A percentile compares a stretch with the other conserved stretches of the same genome.
phyloP scores from a whole-genome alignment of 2,797 vertebrate genomes.

The Catamblyrhynchus diadema region DNA sequence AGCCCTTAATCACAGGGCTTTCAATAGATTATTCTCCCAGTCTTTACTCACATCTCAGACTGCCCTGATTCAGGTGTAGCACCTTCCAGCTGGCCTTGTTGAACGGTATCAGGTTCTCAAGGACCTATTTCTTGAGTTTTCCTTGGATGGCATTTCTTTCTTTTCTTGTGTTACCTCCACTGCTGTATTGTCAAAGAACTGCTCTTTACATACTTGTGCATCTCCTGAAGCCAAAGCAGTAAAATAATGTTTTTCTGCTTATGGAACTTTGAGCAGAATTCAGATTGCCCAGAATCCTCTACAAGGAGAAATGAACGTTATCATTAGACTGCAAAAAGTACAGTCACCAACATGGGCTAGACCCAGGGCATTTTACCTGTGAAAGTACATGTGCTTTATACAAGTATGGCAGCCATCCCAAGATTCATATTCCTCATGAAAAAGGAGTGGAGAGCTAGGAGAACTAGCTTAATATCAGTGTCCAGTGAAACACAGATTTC shows the following conservation, averaged over 20 bases:
- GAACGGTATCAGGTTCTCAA: accelerated
- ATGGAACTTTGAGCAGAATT: not conserved
- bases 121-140: not conserved
- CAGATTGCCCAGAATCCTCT: not conserved
- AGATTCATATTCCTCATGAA: not conserved
- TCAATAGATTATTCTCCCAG: not conserved
- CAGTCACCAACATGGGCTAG: not conserved
- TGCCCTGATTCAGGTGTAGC: not conserved
- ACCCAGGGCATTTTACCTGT: not conserved
- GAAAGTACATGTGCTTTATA: not conserved
- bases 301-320: not conserved
- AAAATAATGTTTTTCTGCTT: not conserved
- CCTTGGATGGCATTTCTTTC: not conserved
- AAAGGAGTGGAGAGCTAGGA: not conserved
- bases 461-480: not conserved
- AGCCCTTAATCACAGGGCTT: not conserved
- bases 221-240: not conserved
- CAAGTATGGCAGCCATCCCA: not conserved
- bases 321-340: not conserved
- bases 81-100: not conserved
- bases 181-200: not conserved
- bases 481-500: not conserved
- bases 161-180: not conserved
- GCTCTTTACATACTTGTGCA: not conserved
- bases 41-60: not conserved